A percentile compares a stretch with the other conserved stretches of the same genome.
phyloP scores from a whole-genome alignment of 1,140 invertebrate genomes.

The Lepidurus apus region DNA sequence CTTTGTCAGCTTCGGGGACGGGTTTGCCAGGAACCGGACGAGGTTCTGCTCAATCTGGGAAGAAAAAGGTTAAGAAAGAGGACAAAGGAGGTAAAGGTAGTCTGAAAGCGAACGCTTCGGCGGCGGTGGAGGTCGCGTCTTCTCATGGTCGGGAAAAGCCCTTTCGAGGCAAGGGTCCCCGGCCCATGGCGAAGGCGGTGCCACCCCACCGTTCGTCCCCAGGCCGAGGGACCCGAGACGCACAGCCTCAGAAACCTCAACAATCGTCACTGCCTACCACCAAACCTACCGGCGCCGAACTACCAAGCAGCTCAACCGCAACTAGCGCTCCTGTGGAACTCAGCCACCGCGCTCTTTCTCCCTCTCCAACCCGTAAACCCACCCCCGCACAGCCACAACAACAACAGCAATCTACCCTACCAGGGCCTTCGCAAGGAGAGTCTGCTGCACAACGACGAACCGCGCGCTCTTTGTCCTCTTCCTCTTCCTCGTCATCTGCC shows the following conservation, averaged over 20 bases:
- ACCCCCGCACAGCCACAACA: slow-evolving; percentile 26
- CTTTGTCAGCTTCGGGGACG: too few relatives aligned
- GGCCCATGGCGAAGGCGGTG: slow-evolving; percentile 33
- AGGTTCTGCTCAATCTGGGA: neutral
- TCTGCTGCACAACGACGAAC: neutral
- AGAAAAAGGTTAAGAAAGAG: slow-evolving; percentile 27
- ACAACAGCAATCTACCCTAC: neutral
- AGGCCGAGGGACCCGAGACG: slow-evolving; percentile 34
- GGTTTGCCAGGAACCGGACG: too few relatives aligned
- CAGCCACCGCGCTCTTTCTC: slow-evolving; percentile 1
- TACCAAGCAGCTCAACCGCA: neutral
- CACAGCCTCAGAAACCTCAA: slow-evolving; percentile 30
- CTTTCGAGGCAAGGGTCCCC: slow-evolving; percentile 37
- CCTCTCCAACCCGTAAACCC: slow-evolving; percentile 18
- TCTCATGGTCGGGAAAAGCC: slow-evolving; percentile 32
- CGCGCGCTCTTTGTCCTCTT: slow-evolving; percentile 39
- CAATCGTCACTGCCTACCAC: slow-evolving; percentile 28
- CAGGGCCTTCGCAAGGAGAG: neutral
- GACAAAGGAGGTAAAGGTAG: slow-evolving; percentile 22
- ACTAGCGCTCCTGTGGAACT: slow-evolving; percentile 23
- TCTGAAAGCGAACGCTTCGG: neutral
- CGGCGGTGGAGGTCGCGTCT: slow-evolving; percentile 11
- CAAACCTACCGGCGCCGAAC: slow-evolving; percentile 16
- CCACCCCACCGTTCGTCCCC: slow-evolving; percentile 30
- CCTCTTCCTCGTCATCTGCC: slow-evolving; percentile 43